These are phyloP conservation scores for Erethizon dorsatum DNA, from an alignment of 2,797 vertebrate genomes.

Conservation along the genomic window DNA sequence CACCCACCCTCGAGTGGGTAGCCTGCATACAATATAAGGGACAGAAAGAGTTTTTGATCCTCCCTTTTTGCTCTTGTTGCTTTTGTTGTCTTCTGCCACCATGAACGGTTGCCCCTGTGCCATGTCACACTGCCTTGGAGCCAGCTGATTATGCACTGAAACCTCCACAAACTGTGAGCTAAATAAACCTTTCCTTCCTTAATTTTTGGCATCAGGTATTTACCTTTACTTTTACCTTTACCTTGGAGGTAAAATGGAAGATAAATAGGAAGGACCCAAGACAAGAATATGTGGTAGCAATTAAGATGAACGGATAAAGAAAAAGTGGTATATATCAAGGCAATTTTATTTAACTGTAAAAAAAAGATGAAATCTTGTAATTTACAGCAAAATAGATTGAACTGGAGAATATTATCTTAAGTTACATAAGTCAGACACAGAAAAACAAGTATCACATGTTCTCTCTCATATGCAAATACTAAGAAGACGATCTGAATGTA, in stretches of 20 bases:
- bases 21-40: too few relatives aligned
- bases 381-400: neutral
- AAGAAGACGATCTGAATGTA: neutral
- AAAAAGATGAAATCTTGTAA: neutral
- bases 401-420: neutral
- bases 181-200: too few relatives aligned
- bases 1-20: too few relatives aligned
- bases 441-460: neutral
- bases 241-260: neutral
- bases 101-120: too few relatives aligned
- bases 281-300: neutral
- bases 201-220: too few relatives aligned
- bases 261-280: neutral
- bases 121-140: too few relatives aligned
- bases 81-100: too few relatives aligned
- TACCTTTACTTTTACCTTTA: too few relatives aligned
- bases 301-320: neutral
- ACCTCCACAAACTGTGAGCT: too few relatives aligned
- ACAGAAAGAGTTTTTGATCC: too few relatives aligned
- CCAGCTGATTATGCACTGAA: too few relatives aligned
- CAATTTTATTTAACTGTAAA: neutral
- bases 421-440: neutral
- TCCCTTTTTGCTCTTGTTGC: too few relatives aligned
- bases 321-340: neutral
- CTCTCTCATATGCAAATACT: neutral